Evolutionary conservation across 2,888 invertebrate genomes (phyloP).

Genomic region (Acanthococcus lagerstroemiae): DNA sequence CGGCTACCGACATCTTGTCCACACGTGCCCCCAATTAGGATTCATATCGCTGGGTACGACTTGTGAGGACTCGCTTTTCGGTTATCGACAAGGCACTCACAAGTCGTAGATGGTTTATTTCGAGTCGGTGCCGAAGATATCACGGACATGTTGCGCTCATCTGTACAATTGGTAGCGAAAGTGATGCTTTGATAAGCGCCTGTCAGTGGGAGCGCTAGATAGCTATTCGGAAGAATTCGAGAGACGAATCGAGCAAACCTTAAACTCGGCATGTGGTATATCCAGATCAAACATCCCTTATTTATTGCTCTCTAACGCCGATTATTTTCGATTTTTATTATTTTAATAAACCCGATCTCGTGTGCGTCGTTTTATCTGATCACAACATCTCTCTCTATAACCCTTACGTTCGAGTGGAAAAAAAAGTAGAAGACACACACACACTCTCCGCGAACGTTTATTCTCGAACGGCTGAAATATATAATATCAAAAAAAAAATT

Average conservation of each 20-base stretch:
- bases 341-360: slow-evolving; percentile 27
- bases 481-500: slow-evolving; percentile 3
- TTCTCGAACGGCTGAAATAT: slow-evolving; percentile 9
- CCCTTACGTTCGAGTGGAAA: background rate
- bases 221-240: background rate
- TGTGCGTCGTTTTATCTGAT: slow-evolving; percentile 11
- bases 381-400: slow-evolving; percentile 5
- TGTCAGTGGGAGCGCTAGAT: background rate
- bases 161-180: background rate
- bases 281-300: slow-evolving; percentile 29
- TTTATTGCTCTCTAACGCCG: slow-evolving; percentile 22
- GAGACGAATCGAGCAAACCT: background rate
- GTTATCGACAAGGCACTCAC: too few relatives aligned
- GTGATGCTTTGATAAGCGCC: background rate
- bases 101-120: too few relatives aligned
- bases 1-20: too few relatives aligned
- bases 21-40: too few relatives aligned
- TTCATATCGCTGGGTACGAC: too few relatives aligned
- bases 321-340: slow-evolving; percentile 32
- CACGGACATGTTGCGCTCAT: too few relatives aligned
- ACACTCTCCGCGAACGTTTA: slow-evolving; percentile 9
- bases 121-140: too few relatives aligned
- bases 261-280: slow-evolving; percentile 23
- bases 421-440: background rate
- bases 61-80: too few relatives aligned